Percentiles rank a stretch among this genome's conserved stretches.
Evolutionary conservation across 2,797 vertebrate species (phyloP).

Genomic region (Rhinogobio ventralis): DNA sequence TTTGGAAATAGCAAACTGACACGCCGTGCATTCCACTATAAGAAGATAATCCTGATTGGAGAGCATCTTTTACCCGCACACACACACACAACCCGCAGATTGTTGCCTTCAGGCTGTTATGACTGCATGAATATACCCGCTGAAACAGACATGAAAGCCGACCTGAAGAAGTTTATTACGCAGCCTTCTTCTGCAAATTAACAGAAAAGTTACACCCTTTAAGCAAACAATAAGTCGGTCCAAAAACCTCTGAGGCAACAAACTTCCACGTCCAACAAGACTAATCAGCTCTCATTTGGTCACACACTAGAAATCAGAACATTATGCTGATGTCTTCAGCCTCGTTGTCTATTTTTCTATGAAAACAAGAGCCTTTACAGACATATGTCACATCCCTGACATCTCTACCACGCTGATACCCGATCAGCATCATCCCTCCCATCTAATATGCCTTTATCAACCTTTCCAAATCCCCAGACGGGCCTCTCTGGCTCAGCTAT

Average conservation of each 20-base stretch:
- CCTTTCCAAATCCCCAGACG: conserved; percentile 50
- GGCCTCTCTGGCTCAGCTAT: conserved; percentile 43
- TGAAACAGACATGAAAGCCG: conserved; percentile 80
- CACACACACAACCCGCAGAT: conserved; percentile 60
- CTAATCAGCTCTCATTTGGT: conserved; percentile 51
- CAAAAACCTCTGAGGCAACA: conserved; percentile 60
- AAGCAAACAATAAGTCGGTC: conserved; percentile 74
- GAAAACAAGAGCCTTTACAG: conserved; percentile 23
- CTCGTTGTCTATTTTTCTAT: background rate
- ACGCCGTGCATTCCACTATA: conserved; percentile 70
- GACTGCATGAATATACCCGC: conserved; percentile 74
- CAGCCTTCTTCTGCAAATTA: conserved; percentile 75
- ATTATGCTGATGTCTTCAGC: conserved; percentile 10
- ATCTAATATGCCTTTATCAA: conserved; percentile 50
- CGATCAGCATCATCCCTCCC: conserved; percentile 48
- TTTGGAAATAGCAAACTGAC: conserved; percentile 63
- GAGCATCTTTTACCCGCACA: conserved; percentile 57
- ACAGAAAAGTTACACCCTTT: conserved; percentile 78
- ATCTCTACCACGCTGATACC: conserved; percentile 45
- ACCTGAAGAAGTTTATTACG: conserved; percentile 69
- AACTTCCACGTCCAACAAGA: conserved; percentile 48
- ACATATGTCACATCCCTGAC: conserved; percentile 28
- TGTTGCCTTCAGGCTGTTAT: conserved; percentile 75
- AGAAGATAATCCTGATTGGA: conserved; percentile 73
- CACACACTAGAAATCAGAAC: background rate